Evolutionary conservation across 2,888 invertebrate species (phyloP).

Genomic region (Unio delphinus): DNA sequence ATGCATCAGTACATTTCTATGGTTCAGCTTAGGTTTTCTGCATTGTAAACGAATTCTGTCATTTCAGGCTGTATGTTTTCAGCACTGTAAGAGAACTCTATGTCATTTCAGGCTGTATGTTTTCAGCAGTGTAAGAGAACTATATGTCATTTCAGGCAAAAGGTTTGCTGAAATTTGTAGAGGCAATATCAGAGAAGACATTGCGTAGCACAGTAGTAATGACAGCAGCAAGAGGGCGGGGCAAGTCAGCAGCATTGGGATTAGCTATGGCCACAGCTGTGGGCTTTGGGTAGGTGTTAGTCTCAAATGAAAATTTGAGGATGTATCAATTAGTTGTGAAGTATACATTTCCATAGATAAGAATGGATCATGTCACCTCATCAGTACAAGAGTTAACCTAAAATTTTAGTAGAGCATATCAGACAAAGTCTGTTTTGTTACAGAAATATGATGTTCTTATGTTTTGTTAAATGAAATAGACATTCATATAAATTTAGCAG

Average conservation of each 20-base stretch:
- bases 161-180: slow-evolving; percentile 92
- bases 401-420: too few relatives aligned
- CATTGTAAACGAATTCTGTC: background rate
- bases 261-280: slow-evolving; percentile 83
- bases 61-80: slow-evolving; percentile 74
- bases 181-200: slow-evolving; percentile 93
- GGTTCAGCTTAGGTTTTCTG: too few relatives aligned
- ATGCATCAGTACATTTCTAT: too few relatives aligned
- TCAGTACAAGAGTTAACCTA: too few relatives aligned
- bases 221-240: slow-evolving; percentile 96
- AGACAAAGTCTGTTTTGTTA: too few relatives aligned
- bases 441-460: too few relatives aligned
- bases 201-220: slow-evolving; percentile 91
- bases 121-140: too few relatives aligned
- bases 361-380: background rate
- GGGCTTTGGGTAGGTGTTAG: slow-evolving; percentile 70
- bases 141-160: slow-evolving; percentile 77
- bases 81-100: background rate
- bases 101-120: slow-evolving; percentile 72
- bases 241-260: slow-evolving; percentile 97
- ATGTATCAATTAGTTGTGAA: background rate
- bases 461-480: too few relatives aligned
- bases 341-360: background rate
- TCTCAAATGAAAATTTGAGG: background rate
- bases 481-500: too few relatives aligned